A percentile compares a stretch with the other conserved stretches of the same genome.
Conservation (phyloP, 1,140 invertebrate species). For the Calosoma granatense region DNA sequence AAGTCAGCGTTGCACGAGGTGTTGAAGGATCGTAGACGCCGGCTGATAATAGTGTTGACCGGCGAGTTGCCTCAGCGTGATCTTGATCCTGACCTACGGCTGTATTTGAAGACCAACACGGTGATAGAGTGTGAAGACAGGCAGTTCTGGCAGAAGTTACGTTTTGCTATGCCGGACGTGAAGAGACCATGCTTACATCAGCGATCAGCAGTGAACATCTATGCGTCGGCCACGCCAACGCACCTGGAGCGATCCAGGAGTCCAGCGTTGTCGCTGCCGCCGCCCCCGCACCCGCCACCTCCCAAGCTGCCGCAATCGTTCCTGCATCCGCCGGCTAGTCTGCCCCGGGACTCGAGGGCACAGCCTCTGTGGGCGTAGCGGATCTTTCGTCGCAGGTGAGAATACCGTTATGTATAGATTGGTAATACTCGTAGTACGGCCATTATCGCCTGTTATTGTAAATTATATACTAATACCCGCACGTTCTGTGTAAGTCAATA, state of each 20-base stretch:
- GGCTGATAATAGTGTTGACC: constrained; percentile 75
- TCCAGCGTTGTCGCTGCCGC: constrained; percentile 51
- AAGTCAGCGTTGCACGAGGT: constrained; percentile 86
- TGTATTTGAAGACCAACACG: constrained; percentile 83
- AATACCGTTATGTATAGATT: constrained; percentile 1
- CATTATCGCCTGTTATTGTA: neutral
- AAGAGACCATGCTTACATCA: constrained; percentile 46
- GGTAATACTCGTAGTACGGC: neutral
- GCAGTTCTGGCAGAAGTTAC: constrained; percentile 89
- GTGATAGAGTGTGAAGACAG: constrained; percentile 87
- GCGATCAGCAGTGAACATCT: constrained; percentile 52
- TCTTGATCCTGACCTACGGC: constrained; percentile 77
- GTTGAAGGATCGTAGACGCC: constrained; percentile 68
- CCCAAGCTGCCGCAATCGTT: constrained; percentile 32
- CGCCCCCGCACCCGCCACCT: constrained; percentile 43
- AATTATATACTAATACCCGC: neutral
- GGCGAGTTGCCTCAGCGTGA: constrained; percentile 75
- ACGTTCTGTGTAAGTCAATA: neutral
- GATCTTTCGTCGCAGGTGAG: constrained; percentile 30
- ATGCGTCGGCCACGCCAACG: constrained; percentile 39
- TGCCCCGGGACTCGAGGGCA: constrained; percentile 30
- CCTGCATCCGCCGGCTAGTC: constrained; percentile 33
- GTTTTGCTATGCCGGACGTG: constrained; percentile 79
- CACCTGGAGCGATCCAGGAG: constrained; percentile 44
- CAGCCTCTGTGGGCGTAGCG: constrained; percentile 47